phyloP scores from a whole-genome alignment of 2,797 vertebrate species.

The Kryptopterus vitreolus region DNA sequence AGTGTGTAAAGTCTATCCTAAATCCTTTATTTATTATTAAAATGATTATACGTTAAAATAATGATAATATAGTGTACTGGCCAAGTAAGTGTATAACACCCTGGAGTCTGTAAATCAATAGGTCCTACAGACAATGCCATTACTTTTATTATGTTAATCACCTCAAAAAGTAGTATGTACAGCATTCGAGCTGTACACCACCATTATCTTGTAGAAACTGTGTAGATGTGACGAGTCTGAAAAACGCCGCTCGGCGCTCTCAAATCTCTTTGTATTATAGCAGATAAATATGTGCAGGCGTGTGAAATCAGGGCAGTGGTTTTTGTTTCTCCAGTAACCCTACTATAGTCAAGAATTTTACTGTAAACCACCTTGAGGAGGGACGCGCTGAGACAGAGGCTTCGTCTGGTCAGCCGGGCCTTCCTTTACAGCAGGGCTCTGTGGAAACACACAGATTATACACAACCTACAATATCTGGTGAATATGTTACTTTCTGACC shows the following conservation, averaged over 20 bases:
- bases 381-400: constrained; percentile 86
- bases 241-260: not conserved
- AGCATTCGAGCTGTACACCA: not conserved
- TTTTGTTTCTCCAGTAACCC: constrained; percentile 49
- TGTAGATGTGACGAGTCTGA: not conserved
- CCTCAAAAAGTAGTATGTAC: not conserved
- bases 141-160: not conserved
- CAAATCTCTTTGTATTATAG: not conserved
- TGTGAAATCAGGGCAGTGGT: not conserved
- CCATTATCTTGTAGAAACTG: not conserved
- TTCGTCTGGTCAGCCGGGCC: constrained; percentile 82
- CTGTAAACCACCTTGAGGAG: constrained; percentile 97
- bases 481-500: not conserved
- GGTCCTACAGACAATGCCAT: not conserved
- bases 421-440: constrained; percentile 78
- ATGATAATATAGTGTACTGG: too few relatives aligned
- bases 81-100: not conserved
- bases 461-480: not conserved
- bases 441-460: constrained; percentile 35
- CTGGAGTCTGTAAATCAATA: not conserved
- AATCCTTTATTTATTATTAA: not conserved
- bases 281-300: not conserved
- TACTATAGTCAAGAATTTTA: constrained; percentile 87
- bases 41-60: too few relatives aligned
- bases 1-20: not conserved